phyloP scores from a whole-genome alignment of 2,113 vertebrate genomes.

The Galeopterus variegatus region DNA sequence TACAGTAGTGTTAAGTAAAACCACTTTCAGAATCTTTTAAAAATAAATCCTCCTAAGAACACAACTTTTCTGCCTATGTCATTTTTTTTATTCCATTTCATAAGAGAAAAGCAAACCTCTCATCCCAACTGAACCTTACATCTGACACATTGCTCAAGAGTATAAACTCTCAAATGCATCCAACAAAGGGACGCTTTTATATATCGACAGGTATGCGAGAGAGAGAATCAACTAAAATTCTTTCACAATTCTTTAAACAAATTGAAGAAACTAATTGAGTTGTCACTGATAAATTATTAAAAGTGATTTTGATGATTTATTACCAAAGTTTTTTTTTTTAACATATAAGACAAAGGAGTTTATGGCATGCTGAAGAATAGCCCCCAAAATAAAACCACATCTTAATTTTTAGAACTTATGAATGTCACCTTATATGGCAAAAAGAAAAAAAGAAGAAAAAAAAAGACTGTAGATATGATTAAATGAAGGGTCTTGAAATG shows the following conservation, averaged over 20 bases:
- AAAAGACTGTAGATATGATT: not conserved
- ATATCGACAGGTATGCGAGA: not conserved
- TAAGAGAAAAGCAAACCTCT: constrained; percentile 33
- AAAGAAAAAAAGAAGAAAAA: not conserved
- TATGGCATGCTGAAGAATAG: not conserved
- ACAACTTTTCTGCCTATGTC: not conserved
- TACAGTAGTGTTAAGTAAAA: not conserved
- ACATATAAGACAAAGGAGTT: not conserved
- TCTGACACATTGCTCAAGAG: not conserved
- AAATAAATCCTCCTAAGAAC: not conserved
- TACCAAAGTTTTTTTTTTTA: not conserved
- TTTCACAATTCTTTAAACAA: constrained; percentile 33
- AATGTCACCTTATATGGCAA: not conserved
- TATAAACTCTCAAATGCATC: not conserved
- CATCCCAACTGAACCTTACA: not conserved
- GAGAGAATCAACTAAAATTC: constrained; percentile 13
- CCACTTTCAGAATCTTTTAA: constrained; percentile 3
- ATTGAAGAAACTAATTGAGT: not conserved
- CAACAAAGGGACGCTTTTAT: not conserved
- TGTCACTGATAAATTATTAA: constrained; percentile 8
- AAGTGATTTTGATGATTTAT: constrained; percentile 46
- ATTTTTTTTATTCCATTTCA: not conserved
- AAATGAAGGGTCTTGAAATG: not conserved
- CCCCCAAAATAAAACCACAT: not conserved
- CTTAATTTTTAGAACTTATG: not conserved